Evolutionary conservation across 1,140 invertebrate species (phyloP).

Genomic region (Lepidurus apus): DNA sequence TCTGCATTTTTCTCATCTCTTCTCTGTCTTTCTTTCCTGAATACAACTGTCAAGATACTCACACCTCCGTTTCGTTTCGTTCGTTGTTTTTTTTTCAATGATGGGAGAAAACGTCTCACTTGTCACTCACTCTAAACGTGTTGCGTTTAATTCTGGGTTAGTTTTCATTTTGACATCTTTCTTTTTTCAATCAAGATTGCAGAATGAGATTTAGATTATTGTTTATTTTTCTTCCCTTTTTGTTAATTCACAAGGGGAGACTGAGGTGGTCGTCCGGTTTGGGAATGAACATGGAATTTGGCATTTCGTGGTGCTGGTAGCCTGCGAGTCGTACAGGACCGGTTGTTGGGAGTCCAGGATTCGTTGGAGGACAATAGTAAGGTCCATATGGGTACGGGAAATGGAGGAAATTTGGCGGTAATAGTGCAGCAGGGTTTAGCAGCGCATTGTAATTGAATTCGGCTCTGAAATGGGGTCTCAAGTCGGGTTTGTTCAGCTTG

Average conservation of each 20-base stretch:
- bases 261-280: slow-evolving; percentile 16
- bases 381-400: slow-evolving; percentile 1
- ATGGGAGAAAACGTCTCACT: neutral
- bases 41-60: slow-evolving; percentile 19
- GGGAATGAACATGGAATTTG: slow-evolving; percentile 9
- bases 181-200: neutral
- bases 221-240: neutral
- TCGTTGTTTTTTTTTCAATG: neutral
- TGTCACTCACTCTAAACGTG: neutral
- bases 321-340: neutral
- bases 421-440: neutral
- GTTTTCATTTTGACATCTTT: neutral
- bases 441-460: neutral
- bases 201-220: neutral
- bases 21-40: slow-evolving; percentile 3
- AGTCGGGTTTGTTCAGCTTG: neutral
- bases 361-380: neutral
- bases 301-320: neutral
- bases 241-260: neutral
- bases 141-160: neutral
- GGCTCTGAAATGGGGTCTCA: neutral
- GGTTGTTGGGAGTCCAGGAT: neutral
- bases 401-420: neutral
- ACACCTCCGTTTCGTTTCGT: neutral
- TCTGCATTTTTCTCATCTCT: neutral